These are phyloP conservation scores for Phalacrocorax brasilianus DNA, from an alignment of 2,113 vertebrate genomes.

Conservation along the genomic window DNA sequence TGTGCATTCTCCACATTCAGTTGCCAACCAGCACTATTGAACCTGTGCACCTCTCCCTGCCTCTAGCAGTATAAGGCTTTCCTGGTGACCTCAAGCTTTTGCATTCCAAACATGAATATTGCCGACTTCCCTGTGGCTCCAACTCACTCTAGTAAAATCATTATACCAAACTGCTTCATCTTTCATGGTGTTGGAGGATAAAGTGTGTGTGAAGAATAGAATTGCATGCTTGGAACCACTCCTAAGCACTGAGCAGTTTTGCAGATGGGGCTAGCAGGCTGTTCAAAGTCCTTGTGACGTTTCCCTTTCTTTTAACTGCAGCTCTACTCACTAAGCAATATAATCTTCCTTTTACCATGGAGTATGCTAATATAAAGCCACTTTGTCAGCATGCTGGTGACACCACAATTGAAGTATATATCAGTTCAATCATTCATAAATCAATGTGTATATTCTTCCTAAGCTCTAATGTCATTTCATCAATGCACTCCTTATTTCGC, in stretches of 20 bases:
- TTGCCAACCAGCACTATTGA: background rate
- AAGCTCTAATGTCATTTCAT: conserved; percentile 35
- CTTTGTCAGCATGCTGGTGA: conserved; percentile 39
- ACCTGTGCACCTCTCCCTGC: background rate
- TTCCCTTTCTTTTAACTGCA: conserved; percentile 31
- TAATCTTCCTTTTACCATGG: background rate
- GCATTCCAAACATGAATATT: background rate
- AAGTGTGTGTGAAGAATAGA: conserved; percentile 12
- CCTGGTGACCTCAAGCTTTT: conserved; percentile 10
- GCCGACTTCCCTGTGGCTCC: background rate
- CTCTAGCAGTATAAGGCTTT: conserved; percentile 9
- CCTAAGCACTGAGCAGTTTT: conserved; percentile 8
- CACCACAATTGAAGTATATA: conserved; percentile 18
- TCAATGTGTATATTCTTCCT: conserved; percentile 24
- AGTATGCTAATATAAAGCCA: conserved; percentile 12
- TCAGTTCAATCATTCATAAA: conserved; percentile 30
- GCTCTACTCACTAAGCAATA: background rate
- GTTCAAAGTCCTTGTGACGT: background rate
- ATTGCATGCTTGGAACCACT: background rate
- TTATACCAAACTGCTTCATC: background rate
- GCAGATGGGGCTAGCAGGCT: background rate
- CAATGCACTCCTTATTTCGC: conserved; percentile 46
- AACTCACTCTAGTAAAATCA: background rate
- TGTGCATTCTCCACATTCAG: background rate
- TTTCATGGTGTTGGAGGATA: background rate